Evolutionary conservation across 35 echinoderm and acorn worm genomes (phyloP).

Genomic region (Chiridota heheva): DNA sequence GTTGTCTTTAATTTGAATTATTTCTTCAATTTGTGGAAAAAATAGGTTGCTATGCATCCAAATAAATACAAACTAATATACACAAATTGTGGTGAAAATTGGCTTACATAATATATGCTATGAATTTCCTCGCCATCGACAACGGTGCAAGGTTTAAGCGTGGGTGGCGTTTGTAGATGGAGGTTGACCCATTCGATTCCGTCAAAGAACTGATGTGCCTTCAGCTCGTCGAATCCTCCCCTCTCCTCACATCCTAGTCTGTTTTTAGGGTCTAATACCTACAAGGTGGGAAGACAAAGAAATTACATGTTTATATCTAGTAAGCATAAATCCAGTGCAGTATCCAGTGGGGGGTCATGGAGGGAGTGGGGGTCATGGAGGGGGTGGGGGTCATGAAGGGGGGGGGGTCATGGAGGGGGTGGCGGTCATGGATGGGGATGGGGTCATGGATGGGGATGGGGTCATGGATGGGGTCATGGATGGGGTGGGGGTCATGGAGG

Average conservation of each 20-base stretch:
- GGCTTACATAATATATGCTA: conserved; percentile 88
- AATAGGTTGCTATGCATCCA: not conserved
- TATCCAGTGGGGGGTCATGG: no score
- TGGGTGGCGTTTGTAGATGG: conserved; percentile 76
- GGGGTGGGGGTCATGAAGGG: no score
- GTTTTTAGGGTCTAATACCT: conserved; percentile 92
- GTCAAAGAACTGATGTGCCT: conserved; percentile 88
- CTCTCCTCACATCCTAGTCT: conserved; percentile 93
- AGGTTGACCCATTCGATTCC: conserved; percentile 85
- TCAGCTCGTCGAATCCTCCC: conserved; percentile 74
- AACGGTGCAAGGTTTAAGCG: conserved; percentile 82
- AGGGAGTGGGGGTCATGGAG: no score
- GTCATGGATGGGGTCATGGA: no score
- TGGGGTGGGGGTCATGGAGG: no score
- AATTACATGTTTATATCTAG: not conserved
- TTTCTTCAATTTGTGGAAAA: not conserved
- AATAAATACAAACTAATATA: not conserved
- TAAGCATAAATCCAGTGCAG: not conserved
- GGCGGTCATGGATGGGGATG: no score
- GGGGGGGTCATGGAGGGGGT: no score
- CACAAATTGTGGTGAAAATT: no score
- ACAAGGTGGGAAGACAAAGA: conserved; percentile 5
- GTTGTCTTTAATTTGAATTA: not conserved
- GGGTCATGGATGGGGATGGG: no score
- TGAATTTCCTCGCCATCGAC: conserved; percentile 93